phyloP scores from a whole-genome alignment of 2,113 vertebrate species.

The Pleuronectes platessa region DNA sequence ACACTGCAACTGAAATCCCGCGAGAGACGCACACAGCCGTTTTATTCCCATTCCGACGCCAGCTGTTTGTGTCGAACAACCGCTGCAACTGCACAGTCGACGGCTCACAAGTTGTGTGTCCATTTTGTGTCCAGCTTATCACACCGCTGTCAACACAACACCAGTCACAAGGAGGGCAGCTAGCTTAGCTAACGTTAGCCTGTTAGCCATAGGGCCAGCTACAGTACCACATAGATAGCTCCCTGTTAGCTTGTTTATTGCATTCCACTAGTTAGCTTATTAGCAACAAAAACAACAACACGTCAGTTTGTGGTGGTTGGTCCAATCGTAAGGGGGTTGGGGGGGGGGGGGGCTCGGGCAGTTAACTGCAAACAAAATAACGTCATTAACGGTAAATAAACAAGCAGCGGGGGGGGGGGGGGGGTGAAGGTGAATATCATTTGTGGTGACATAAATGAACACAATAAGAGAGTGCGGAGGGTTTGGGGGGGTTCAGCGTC shows the following conservation, averaged over 20 bases:
- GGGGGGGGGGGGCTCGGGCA: neutral
- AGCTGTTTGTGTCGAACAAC: slow-evolving; percentile 10
- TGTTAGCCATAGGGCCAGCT: slow-evolving; percentile 60
- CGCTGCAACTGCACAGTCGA: slow-evolving; percentile 14
- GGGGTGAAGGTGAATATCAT: slow-evolving; percentile 50
- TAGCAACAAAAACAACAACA: neutral
- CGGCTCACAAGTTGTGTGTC: slow-evolving; percentile 56
- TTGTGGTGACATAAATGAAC: slow-evolving; percentile 15
- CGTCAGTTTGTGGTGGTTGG: slow-evolving; percentile 37
- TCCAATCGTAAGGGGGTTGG: neutral
- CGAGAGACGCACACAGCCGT: slow-evolving; percentile 37
- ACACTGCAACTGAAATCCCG: slow-evolving; percentile 36
- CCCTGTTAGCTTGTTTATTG: slow-evolving; percentile 45
- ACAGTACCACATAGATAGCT: slow-evolving; percentile 30
- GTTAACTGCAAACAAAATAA: slow-evolving; percentile 43
- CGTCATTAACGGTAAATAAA: slow-evolving; percentile 53
- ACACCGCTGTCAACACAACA: slow-evolving; percentile 26
- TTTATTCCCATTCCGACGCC: slow-evolving; percentile 15
- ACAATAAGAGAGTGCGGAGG: slow-evolving; percentile 46
- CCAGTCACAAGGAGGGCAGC: slow-evolving; percentile 35
- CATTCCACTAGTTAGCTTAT: slow-evolving; percentile 44
- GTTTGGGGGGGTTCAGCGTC: slow-evolving; percentile 70
- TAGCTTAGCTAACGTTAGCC: slow-evolving; percentile 50
- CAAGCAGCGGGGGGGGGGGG: slow-evolving; percentile 36
- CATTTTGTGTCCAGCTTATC: slow-evolving; percentile 44